phyloP scores from a whole-genome alignment of 2,888 invertebrate species.

The Acholoe squamosa region DNA sequence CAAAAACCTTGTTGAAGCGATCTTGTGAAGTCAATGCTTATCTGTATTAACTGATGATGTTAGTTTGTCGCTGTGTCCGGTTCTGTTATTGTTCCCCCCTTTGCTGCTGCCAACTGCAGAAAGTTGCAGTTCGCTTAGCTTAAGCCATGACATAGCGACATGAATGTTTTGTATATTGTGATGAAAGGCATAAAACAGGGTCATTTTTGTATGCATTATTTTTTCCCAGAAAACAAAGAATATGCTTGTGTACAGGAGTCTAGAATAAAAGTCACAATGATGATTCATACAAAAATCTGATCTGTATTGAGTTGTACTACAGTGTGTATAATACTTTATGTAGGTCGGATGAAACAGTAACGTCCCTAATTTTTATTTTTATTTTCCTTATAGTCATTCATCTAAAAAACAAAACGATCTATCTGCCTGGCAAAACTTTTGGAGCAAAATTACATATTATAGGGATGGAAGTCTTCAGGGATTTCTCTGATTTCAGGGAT shows the following conservation, averaged over 20 bases:
- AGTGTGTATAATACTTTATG: too few relatives aligned
- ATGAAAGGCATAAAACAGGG: slow-evolving; percentile 58
- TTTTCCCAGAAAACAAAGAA: slow-evolving; percentile 26
- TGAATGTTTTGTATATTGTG: slow-evolving; percentile 52
- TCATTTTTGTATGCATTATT: slow-evolving; percentile 60
- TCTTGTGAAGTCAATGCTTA: neutral
- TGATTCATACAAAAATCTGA: slow-evolving; percentile 24
- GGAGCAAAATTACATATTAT: too few relatives aligned
- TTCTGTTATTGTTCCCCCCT: neutral
- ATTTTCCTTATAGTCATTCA: too few relatives aligned
- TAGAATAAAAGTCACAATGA: slow-evolving; percentile 57
- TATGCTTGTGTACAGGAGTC: slow-evolving; percentile 51
- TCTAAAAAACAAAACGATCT: too few relatives aligned
- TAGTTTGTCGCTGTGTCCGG: slow-evolving; percentile 11
- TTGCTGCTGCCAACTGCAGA: neutral
- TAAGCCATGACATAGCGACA: neutral
- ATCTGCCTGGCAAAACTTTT: too few relatives aligned
- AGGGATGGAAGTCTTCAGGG: too few relatives aligned
- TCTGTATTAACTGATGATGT: neutral
- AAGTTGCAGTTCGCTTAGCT: neutral
- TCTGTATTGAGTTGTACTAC: too few relatives aligned
- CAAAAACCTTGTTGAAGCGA: neutral
- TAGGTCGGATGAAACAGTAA: too few relatives aligned
- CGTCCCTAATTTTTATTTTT: too few relatives aligned
- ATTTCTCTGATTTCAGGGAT: too few relatives aligned